These are phyloP conservation scores for Paragorgia papillata DNA, from an alignment of 92 coral and sea anemone species.

Conservation along the genomic window DNA sequence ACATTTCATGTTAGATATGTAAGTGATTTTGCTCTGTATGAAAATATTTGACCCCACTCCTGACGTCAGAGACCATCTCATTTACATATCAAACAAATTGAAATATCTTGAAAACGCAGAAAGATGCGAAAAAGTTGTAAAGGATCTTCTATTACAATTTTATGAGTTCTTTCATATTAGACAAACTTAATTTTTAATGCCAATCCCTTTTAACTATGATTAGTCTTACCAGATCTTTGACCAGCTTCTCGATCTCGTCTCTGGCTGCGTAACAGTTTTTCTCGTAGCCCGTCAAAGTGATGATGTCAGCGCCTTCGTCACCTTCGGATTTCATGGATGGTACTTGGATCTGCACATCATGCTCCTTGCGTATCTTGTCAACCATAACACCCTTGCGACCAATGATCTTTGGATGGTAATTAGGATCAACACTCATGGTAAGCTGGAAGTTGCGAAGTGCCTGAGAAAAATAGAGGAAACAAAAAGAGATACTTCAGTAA, in stretches of 20 bases:
- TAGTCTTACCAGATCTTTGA: constrained; percentile 81
- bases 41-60: too few species aligned
- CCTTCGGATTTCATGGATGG: constrained; percentile 59
- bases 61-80: too few species aligned
- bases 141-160: too few species aligned
- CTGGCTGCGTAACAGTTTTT: constrained; percentile 91
- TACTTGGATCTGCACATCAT: constrained; percentile 88
- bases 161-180: too few species aligned
- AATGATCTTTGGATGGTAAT: constrained; percentile 93
- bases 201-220: too few species aligned
- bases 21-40: too few species aligned
- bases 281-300: constrained; percentile 89
- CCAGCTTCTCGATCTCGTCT: constrained; percentile 79
- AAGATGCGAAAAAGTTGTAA: too few species aligned
- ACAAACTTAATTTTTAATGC: too few species aligned
- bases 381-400: constrained; percentile 91
- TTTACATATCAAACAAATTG: too few species aligned
- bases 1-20: too few species aligned
- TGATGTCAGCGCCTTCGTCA: constrained; percentile 62
- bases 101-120: too few species aligned
- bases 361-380: constrained; percentile 86
- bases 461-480: constrained; percentile 48
- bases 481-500: too few species aligned
- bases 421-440: constrained; percentile 69
- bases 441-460: constrained; percentile 87